Evolutionary conservation across 2,888 invertebrate genomes (phyloP).

Genomic region (Helicoverpa assulta): DNA sequence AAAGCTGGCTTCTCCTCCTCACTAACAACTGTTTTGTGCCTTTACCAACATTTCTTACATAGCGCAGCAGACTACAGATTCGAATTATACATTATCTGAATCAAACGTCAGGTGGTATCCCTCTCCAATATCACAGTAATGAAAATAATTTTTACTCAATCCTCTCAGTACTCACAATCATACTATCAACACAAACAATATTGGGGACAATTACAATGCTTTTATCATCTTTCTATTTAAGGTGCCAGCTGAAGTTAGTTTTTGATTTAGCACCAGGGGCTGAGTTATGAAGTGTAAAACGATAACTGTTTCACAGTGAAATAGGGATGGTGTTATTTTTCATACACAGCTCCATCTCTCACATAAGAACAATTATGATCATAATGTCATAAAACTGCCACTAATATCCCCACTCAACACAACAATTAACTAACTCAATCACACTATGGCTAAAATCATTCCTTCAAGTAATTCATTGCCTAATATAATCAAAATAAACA

Average conservation of each 20-base stretch:
- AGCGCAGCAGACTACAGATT: slow-evolving; percentile 70
- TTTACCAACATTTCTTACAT: slow-evolving; percentile 79
- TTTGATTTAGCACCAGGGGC: slow-evolving; percentile 38
- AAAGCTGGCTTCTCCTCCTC: slow-evolving; percentile 88
- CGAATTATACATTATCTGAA: slow-evolving; percentile 70
- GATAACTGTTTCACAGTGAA: background rate
- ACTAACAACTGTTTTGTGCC: slow-evolving; percentile 81
- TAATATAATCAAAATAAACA: slow-evolving; percentile 42
- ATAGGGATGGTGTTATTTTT: background rate
- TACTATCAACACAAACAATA: slow-evolving; percentile 71
- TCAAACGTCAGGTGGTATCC: slow-evolving; percentile 79
- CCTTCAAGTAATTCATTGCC: slow-evolving; percentile 38
- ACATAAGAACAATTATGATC: background rate
- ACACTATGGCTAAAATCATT: slow-evolving; percentile 48
- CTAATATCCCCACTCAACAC: slow-evolving; percentile 42
- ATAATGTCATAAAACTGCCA: slow-evolving; percentile 2
- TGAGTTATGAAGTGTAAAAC: slow-evolving; percentile 1
- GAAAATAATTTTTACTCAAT: slow-evolving; percentile 77
- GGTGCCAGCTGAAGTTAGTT: slow-evolving; percentile 35
- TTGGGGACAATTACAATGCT: slow-evolving; percentile 49
- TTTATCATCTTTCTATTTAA: slow-evolving; percentile 27
- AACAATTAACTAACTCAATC: slow-evolving; percentile 52
- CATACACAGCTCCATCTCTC: background rate
- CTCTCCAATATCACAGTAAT: slow-evolving; percentile 87
- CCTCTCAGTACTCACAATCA: slow-evolving; percentile 72